phyloP scores from a whole-genome alignment of 1,140 invertebrate species.

The Orius laevigatus region DNA sequence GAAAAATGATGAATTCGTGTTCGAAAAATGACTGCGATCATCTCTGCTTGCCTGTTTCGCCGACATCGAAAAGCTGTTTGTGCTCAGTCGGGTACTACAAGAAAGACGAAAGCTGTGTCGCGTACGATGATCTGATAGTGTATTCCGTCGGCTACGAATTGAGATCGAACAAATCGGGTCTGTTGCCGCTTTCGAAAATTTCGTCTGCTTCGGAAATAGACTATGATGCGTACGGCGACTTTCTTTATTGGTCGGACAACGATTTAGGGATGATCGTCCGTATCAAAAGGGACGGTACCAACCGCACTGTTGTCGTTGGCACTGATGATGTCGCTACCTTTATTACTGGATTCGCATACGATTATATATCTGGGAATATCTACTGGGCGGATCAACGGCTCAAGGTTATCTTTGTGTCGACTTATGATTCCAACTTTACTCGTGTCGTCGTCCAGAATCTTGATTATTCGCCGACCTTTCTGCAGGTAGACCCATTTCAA shows the following conservation, averaged over 20 bases:
- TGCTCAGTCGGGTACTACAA: constrained; percentile 56
- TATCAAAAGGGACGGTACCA: constrained; percentile 60
- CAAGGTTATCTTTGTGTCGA: constrained; percentile 29
- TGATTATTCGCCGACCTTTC: not conserved
- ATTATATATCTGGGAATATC: constrained; percentile 35
- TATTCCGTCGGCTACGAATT: too few species aligned
- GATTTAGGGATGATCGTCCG: constrained; percentile 55
- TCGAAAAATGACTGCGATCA: constrained; percentile 49
- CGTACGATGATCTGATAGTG: too few species aligned
- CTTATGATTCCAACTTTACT: not conserved
- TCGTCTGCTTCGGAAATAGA: too few species aligned
- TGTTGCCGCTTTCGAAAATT: too few species aligned
- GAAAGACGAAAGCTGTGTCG: too few species aligned
- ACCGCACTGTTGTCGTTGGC: constrained; percentile 37
- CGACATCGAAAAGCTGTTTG: constrained; percentile 38
- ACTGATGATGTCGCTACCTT: constrained; percentile 38
- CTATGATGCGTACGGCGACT: constrained; percentile 28
- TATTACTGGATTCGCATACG: constrained; percentile 28
- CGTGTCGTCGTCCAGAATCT: constrained; percentile 17
- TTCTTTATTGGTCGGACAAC: constrained; percentile 65
- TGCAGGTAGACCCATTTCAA: constrained; percentile 36
- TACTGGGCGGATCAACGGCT: constrained; percentile 45
- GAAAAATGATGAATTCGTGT: constrained; percentile 24
- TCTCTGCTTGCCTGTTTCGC: constrained; percentile 53
- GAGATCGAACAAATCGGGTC: too few species aligned